Base-by-base conservation (phyloP, 2,113 vertebrate genomes). In the Anoura caudifer region DNA sequence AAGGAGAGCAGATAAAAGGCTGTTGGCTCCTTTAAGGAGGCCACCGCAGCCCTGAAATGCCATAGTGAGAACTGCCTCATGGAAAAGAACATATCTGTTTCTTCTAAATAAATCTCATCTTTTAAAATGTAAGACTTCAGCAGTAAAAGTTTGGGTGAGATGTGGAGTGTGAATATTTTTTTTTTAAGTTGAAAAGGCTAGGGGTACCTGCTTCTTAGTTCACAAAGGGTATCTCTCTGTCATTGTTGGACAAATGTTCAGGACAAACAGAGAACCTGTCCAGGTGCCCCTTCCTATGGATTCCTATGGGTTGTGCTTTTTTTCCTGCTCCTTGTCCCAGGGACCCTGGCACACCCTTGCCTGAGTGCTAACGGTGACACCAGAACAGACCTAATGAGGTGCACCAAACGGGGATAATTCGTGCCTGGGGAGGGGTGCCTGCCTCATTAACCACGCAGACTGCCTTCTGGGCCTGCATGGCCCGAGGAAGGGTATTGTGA, bases 391-490 rank as follows among this genome's bases (percentile, higher is more conserved):
- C 94, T 93, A 97, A 95, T 90, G 95, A 98, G 96, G 96, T 91
- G 61, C 47, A 93, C 90, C 94, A 92, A 75, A 92, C 91, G 92
- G 81, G 56, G 96, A 94, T 75, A 88, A 90, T 63, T 90, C 24
- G 17, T 33, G 84, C 70, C 65, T 63, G 76, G 93, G 65, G 94
- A 94, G 95, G 93, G 96, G 88, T 56, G 31, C 43, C 79, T 38
- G 90, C 96, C 96, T 96, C 96, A 92, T 98, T 95, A 96, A 92
- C 96, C 96, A 97, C 24, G 28, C 95, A 47, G 61, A 56, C 82
- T 87, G 86, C 56, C 93, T 97, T 97, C 97, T 91, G 97, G 92
- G 82, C 86, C 95, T 97, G 95, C 96, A 95, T 82, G 95, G 97
- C 90, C 85, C 95, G 95, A 92, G 61, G 91, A 56, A 45, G 95